phyloP scores from a whole-genome alignment of 2,113 vertebrate species.

The Ceyx cyanopectus region DNA sequence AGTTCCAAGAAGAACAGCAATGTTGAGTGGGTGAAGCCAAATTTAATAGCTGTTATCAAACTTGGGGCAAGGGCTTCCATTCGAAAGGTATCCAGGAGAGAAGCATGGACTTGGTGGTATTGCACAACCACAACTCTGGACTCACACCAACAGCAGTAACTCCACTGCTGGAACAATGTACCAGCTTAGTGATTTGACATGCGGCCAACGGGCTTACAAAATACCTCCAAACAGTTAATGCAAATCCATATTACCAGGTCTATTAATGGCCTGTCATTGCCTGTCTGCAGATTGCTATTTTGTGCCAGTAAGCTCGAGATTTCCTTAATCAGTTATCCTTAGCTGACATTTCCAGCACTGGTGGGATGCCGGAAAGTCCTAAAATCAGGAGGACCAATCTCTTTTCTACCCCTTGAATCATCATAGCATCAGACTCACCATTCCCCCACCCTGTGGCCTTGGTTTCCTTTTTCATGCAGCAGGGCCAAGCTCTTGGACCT shows the following conservation, averaged over 20 bases:
- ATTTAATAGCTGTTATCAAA: constrained; percentile 46
- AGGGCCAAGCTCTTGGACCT: background rate
- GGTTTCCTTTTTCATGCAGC: background rate
- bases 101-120: background rate
- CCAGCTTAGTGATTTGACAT: background rate
- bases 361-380: background rate
- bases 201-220: constrained; percentile 45
- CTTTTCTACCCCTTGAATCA: background rate
- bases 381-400: background rate
- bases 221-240: constrained; percentile 23
- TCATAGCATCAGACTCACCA: background rate
- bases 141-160: constrained; percentile 36
- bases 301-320: background rate
- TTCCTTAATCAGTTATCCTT: background rate
- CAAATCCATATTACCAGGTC: constrained; percentile 24
- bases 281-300: constrained; percentile 29
- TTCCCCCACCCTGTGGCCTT: background rate
- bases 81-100: background rate
- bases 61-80: constrained; percentile 26
- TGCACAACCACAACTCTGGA: constrained; percentile 49
- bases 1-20: background rate
- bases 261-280: constrained; percentile 57
- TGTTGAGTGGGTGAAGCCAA: background rate
- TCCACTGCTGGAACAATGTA: constrained; percentile 9
- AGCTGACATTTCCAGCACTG: background rate